Percentiles rank a stretch among this genome's conserved stretches.
Conservation (phyloP, 2,113 vertebrate genomes). For the Sphyrna mokarran region DNA sequence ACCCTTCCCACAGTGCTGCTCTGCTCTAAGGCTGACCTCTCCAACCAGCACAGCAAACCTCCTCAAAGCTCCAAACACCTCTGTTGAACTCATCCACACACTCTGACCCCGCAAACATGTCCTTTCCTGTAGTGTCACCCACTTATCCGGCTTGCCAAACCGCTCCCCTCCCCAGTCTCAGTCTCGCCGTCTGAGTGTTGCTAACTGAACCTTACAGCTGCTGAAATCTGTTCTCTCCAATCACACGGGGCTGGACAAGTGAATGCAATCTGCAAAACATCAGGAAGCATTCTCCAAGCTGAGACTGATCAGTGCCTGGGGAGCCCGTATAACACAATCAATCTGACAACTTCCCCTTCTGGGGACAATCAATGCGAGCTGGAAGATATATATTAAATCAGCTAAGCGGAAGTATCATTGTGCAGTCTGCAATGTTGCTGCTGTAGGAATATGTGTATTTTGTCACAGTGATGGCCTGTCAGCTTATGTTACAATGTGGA, state of each 20-base stretch:
- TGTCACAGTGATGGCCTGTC: neutral
- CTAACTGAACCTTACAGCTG: neutral
- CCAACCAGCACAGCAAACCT: too few relatives aligned
- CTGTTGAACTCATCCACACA: too few relatives aligned
- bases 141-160: too few relatives aligned
- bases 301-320: neutral
- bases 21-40: too few relatives aligned
- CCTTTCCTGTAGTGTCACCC: too few relatives aligned
- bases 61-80: too few relatives aligned
- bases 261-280: neutral
- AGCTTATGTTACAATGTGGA: neutral
- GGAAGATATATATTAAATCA: neutral
- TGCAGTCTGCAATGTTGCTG: neutral
- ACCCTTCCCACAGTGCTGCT: too few relatives aligned
- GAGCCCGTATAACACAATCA: neutral
- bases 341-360: neutral
- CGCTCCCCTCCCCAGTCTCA: neutral
- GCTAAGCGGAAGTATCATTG: neutral
- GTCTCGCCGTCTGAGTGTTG: neutral
- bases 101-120: too few relatives aligned
- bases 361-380: constrained; percentile 14
- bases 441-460: neutral
- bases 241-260: neutral
- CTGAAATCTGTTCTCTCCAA: neutral
- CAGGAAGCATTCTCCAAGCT: neutral